Base-by-base conservation (phyloP, 2,888 invertebrate genomes). In the Chrysolina haemoptera region DNA sequence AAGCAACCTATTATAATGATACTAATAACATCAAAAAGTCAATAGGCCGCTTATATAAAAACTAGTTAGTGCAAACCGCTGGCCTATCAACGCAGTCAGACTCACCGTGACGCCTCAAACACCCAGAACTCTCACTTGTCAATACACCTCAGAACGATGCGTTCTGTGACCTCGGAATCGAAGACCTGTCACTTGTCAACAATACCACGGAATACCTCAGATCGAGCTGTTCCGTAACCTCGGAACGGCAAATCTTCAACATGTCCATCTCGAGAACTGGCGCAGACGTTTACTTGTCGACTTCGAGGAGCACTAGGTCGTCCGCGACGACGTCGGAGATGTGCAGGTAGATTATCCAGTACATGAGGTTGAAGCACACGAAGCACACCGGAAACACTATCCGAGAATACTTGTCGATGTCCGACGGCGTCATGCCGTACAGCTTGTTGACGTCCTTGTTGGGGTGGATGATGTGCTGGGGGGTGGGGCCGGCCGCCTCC, bases 391-490 rank as follows among this genome's bases (percentile, higher is more conserved):
- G 99, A 89, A 99, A 99, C 85, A 98, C 95, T 89, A 98, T 97
- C 86, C 99, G 94, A 78, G 98, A 98, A 89, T 98, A 98, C 90
- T 98, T 98, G 93, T 99, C 99, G 89, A 99, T 99, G 90, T 98
- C 98, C 88, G 98, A 98, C 75, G 98, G 98, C 84, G 97, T 97
- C 88, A 97, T 95, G 85, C 95, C 96, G 89, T 95, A 92, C 84
- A 96, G 91, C 89, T 96, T 96, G 92, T 95, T 96, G 89, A 96
- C 95, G 88, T 96, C 96, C 92, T 96, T 97, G 87, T 94, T 95
- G 79, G 96, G 95, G 89, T 95, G 96, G 85, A 96, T 91, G 85
- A 95, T 92, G 88, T 95, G 95, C 85, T 92, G 92, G 76, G 92
- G 92, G 69, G 93, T 91, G 14, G 93, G 92, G 63, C 92, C 91